Percentiles rank a stretch among this genome's conserved stretches.
Evolutionary conservation across 92 coral and sea anemone species (phyloP).

Genomic region (Epizoanthus rinbou): DNA sequence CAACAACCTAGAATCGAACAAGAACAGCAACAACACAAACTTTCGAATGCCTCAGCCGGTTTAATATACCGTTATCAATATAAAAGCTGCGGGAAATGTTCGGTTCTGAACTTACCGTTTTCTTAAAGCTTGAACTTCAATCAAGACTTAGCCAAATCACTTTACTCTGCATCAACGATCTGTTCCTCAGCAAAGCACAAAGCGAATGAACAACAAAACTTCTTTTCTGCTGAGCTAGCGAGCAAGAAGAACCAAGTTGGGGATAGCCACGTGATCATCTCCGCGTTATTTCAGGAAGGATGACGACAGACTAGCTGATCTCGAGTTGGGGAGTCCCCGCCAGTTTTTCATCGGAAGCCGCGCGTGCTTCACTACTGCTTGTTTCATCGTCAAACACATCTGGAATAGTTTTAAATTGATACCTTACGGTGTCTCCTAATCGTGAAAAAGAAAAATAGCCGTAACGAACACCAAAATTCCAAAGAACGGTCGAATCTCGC

Average conservation of each 20-base stretch:
- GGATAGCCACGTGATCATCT: constrained; percentile 31
- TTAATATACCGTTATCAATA: too few relatives aligned
- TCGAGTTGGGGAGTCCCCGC: constrained; percentile 12
- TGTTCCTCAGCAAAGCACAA: neutral
- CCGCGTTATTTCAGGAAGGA: neutral
- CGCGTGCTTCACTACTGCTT: too few relatives aligned
- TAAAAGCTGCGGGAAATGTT: too few relatives aligned
- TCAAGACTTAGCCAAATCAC: neutral
- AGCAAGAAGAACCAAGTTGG: neutral
- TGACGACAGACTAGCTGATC: constrained; percentile 16
- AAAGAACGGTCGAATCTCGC: too few relatives aligned
- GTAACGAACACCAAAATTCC: too few relatives aligned
- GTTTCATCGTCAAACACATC: too few relatives aligned
- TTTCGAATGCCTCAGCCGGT: too few relatives aligned
- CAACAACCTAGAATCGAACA: too few relatives aligned
- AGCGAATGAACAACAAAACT: neutral
- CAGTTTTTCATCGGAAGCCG: neutral
- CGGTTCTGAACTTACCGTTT: neutral
- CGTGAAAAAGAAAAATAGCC: neutral
- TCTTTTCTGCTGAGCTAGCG: neutral
- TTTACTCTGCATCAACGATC: neutral
- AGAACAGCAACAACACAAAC: too few relatives aligned
- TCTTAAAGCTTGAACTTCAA: neutral
- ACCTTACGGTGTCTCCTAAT: neutral
- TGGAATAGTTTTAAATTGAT: neutral